Evolutionary conservation across 2,797 vertebrate species (phyloP), one percentile per base, ranked within the genome.

Genomic region (Philypnodon macrostomus): DNA sequence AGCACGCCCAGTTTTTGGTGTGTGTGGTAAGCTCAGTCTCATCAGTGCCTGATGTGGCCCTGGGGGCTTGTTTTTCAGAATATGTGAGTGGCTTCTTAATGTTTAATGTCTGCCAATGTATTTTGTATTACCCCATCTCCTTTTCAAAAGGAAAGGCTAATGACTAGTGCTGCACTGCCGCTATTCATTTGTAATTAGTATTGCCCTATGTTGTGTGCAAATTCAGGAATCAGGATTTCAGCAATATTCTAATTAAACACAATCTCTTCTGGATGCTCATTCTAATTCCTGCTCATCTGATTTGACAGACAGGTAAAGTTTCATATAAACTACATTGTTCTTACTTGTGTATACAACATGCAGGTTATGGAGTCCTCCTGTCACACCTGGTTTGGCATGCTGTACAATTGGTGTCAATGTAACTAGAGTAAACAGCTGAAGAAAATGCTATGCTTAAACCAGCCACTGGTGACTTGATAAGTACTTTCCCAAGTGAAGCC

Each of bases 71-170:
- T 88, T 87, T 85, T 81, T 53, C 23, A 38, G 84, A 85, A 85
- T 87, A 87, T 85, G 72, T 70, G 70, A 88, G 81, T 83, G 70
- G 65, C 73, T 80, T 73, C 74, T 87, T 77, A 87, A 84, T 87
- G 73, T 89, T 87, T 87, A 79, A 89, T 88, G 82, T 74, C 64
- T 81, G 79, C 73, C 78, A 73, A 75, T 85, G 79, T 85, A 83
- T 88, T 88, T 89, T 85, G 85, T 84, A 88, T 87, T 73, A 81
- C 70, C 74, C 81, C 70, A 76, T 85, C 79, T 87, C 79, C 72
- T 67, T 86, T 87, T 87, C 81, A 88, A 87, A 90, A 82, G 73
- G 81, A 88, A 87, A 89, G 62, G 73, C 73, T 84, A 89, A 89
- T 85, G 87, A 85, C 74, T 77, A 63, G 67, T 55, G 45, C 58